Evolutionary conservation across 2,888 invertebrate genomes (phyloP).

Genomic region (Lapara coniferarum): DNA sequence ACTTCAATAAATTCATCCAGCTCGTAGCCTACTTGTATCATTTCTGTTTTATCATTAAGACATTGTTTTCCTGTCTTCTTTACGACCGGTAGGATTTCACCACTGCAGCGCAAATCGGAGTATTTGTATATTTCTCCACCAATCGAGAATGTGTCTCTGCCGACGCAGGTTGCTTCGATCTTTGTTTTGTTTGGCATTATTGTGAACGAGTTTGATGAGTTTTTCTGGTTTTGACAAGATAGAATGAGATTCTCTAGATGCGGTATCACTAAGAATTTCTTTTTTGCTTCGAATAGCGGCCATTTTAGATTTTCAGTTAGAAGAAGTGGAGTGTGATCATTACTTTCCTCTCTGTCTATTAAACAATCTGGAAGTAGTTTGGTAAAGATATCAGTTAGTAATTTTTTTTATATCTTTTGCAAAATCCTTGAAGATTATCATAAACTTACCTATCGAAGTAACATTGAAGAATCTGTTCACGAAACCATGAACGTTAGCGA

Average conservation of each 20-base stretch:
- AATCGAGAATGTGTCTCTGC: conserved; percentile 35
- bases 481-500: conserved; percentile 39
- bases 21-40: conserved; percentile 41
- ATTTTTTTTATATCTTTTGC: not conserved
- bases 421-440: not conserved
- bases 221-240: conserved; percentile 33
- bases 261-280: conserved; percentile 29
- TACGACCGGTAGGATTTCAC: conserved; percentile 32
- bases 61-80: conserved; percentile 34
- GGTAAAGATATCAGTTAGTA: not conserved
- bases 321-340: conserved; percentile 35
- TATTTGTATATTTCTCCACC: conserved; percentile 33
- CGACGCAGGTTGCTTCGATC: conserved; percentile 36
- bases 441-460: conserved; percentile 37
- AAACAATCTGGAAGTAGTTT: conserved; percentile 25
- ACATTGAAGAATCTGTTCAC: conserved; percentile 37
- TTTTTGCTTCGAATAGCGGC: conserved; percentile 29
- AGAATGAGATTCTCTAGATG: conserved; percentile 32
- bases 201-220: conserved; percentile 34
- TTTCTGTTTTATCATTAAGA: conserved; percentile 34
- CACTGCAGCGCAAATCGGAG: conserved; percentile 37
- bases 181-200: conserved; percentile 31
- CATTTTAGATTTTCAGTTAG: conserved; percentile 32
- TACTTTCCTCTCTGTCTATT: conserved; percentile 31
- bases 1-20: conserved; percentile 34